Evolutionary conservation across 2,797 vertebrate species (phyloP).

Genomic region (Eremophila alpestris): DNA sequence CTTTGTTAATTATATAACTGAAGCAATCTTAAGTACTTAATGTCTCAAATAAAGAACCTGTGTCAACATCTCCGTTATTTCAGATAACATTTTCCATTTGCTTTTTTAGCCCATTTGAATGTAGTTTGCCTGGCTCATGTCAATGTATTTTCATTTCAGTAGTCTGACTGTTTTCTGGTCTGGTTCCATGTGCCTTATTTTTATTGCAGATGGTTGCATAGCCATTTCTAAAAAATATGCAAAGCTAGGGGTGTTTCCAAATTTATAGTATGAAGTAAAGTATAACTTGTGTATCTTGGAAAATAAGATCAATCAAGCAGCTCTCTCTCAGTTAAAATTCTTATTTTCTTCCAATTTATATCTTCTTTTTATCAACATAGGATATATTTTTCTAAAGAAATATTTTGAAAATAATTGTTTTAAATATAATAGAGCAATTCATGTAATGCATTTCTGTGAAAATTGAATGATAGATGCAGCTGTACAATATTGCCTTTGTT

Average conservation of each 20-base stretch:
- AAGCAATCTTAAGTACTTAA: not conserved
- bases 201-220: conserved; percentile 4
- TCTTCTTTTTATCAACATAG: not conserved
- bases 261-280: not conserved
- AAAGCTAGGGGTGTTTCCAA: conserved; percentile 28
- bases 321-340: not conserved
- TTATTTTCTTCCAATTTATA: not conserved
- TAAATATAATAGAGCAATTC: not conserved
- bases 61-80: not conserved
- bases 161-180: conserved; percentile 17
- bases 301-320: not conserved
- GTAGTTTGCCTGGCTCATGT: conserved; percentile 9
- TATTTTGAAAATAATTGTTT: not conserved
- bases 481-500: not conserved
- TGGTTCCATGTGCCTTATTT: conserved; percentile 30
- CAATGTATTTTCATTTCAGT: conserved; percentile 59
- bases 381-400: not conserved
- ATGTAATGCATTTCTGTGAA: not conserved
- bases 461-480: not conserved
- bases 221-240: conserved; percentile 37
- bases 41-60: not conserved
- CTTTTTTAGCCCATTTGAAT: conserved; percentile 40
- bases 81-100: not conserved
- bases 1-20: not conserved
- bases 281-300: not conserved